These are phyloP conservation scores for Salvelinus alpinus DNA, from an alignment of 2,113 vertebrate species.

Conservation along the genomic window DNA sequence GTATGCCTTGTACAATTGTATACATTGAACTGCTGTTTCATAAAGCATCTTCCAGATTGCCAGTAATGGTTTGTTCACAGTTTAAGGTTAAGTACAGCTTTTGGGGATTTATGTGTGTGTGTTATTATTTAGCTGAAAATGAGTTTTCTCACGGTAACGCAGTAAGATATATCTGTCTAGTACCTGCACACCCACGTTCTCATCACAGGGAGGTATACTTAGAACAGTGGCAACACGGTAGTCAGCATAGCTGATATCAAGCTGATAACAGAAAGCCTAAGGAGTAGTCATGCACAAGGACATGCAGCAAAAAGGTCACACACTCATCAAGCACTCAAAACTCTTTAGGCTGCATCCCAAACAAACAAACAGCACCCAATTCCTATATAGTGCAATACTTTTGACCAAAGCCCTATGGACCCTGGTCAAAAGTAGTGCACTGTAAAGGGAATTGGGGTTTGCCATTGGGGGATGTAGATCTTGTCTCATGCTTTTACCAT, in stretches of 20 bases:
- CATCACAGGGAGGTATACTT: too few relatives aligned
- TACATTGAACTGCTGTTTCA: conserved; percentile 25
- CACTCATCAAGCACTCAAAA: too few relatives aligned
- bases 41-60: conserved; percentile 32
- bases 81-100: conserved; percentile 3
- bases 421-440: too few relatives aligned
- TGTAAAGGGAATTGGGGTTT: too few relatives aligned
- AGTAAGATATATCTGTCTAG: conserved; percentile 26
- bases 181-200: background rate
- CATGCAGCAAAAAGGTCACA: too few relatives aligned
- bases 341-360: too few relatives aligned
- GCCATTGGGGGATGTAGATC: background rate
- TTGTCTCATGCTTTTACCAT: conserved; percentile 6
- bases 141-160: conserved; percentile 35
- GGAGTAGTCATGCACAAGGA: background rate
- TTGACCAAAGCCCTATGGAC: too few relatives aligned
- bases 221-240: background rate
- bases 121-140: conserved; percentile 28
- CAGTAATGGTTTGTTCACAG: conserved; percentile 30
- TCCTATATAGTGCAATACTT: too few relatives aligned
- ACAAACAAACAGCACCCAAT: too few relatives aligned
- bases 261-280: background rate
- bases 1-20: conserved; percentile 54
- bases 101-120: conserved; percentile 19
- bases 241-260: background rate